Evolutionary conservation across 2,113 vertebrate species (phyloP).

Genomic region (Mungos mungo): DNA sequence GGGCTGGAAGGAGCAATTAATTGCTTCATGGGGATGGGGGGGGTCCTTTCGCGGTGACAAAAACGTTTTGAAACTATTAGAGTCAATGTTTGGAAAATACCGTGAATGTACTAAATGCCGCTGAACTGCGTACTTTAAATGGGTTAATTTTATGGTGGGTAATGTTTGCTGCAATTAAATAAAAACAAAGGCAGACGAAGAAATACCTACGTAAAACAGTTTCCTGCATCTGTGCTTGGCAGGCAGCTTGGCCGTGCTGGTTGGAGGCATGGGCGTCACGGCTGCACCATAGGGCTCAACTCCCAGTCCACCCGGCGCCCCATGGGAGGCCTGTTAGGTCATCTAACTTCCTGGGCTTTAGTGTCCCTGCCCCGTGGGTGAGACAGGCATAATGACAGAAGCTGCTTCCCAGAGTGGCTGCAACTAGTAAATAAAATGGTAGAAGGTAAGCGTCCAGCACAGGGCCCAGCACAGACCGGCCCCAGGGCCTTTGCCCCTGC

Average conservation of each 20-base stretch:
- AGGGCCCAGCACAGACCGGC: neutral
- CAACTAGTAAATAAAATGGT: neutral
- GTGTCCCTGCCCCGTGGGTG: neutral
- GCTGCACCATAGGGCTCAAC: neutral
- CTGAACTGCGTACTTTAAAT: neutral
- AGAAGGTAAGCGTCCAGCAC: neutral
- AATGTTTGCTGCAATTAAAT: neutral
- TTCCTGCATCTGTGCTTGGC: neutral
- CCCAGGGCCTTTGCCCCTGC: neutral
- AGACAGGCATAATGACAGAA: neutral
- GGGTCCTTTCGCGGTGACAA: neutral
- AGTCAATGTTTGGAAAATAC: neutral
- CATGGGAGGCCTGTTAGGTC: rapidly evolving
- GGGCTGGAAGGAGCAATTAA: neutral
- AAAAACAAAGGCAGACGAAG: neutral
- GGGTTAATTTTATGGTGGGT: neutral
- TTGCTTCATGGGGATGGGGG: neutral
- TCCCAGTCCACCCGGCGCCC: neutral
- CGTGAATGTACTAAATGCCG: neutral
- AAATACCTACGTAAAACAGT: too few species aligned
- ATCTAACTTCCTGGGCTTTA: neutral
- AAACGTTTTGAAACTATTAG: neutral
- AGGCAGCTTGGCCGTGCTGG: neutral
- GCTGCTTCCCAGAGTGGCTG: neutral
- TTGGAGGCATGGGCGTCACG: neutral